A percentile compares a stretch with the other conserved stretches of the same genome.
These are phyloP conservation scores for Heliconius ethilla DNA, from an alignment of 2,888 invertebrate species.

Conservation along the genomic window DNA sequence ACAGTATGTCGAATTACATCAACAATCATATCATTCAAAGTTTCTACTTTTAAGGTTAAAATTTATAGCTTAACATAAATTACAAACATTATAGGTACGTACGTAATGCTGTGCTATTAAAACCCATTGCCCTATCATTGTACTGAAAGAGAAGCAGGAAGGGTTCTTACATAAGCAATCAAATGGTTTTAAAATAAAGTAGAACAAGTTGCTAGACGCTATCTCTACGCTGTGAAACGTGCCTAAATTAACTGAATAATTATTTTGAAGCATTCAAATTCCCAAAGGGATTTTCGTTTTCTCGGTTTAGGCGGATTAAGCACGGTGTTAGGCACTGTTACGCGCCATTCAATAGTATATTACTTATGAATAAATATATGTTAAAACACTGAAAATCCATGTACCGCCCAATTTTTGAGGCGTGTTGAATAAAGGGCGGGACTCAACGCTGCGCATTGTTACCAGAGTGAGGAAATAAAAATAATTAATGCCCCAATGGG, in stretches of 20 bases:
- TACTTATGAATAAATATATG: not conserved
- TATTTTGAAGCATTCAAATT: not conserved
- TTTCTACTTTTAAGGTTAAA: not conserved
- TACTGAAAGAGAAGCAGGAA: not conserved
- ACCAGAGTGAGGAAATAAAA: not conserved
- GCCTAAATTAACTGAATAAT: not conserved
- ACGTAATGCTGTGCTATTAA: not conserved
- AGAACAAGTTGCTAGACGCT: not conserved
- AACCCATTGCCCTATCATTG: constrained; percentile 13
- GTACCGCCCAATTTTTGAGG: not conserved
- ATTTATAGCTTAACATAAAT: not conserved
- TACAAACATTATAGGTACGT: not conserved
- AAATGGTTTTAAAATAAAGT: not conserved
- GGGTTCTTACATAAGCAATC: constrained; percentile 9
- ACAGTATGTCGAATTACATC: not conserved
- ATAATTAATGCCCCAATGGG: not conserved
- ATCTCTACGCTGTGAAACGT: not conserved
- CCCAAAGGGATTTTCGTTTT: not conserved
- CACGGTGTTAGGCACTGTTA: too few species aligned
- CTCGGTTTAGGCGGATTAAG: not conserved
- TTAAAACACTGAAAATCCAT: not conserved
- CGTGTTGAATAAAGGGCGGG: not conserved
- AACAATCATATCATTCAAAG: not conserved
- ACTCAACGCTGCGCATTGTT: not conserved
- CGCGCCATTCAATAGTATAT: not conserved